Base-by-base conservation (phyloP, 2,113 vertebrate species). In the Pelecanus crispus region DNA sequence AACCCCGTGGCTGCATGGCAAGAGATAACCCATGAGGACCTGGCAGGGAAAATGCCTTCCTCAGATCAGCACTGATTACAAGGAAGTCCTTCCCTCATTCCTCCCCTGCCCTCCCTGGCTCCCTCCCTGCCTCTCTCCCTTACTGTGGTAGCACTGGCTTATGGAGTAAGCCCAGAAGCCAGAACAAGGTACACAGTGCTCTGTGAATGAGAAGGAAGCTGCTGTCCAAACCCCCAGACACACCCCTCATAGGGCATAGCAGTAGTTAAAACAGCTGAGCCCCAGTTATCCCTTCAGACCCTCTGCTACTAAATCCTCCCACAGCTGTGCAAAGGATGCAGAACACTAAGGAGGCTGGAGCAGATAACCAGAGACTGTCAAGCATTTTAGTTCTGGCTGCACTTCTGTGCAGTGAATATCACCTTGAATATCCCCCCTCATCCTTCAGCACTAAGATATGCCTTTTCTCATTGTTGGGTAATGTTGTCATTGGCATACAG, bases 191-290 rank as follows among this genome's bases (percentile, higher is more conserved):
- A 20, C 42, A 17, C 1, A 4, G 16, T 44, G 49, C 44, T 68
- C 53, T 45, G 10, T 56, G 68, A 17, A 55, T 11, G 12, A 65
- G 32, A 14, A 45, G 6, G 38, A 36, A 62, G n/a, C 25, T 82
- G 52, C 36, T 59, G 21, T 49, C 68, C 58, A 65, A 55, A 71
- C 21, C 38, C n/a, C 49, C 50, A 68, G 17, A 36, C 13, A n/a
- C 20, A 74, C 1, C 21, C 7, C 49, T 63, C 21, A 3, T 1
- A 25, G 28, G 7, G 20, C 12, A 1, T 13, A 21, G 24, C 14
- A 13, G 5, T 1, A 28, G 34, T 19, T 24, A 17, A 31, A 77
- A 21, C 21, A 65, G 29, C 55, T 32, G 55, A 70, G 26, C 34
- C 36, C n/a, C 58, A 47, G 42, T 59, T n/a, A 55, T 11, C 38